Percentiles rank a stretch among this genome's conserved stretches.
Conservation (phyloP, 2,113 vertebrate genomes). For the Heliornis fulica region DNA sequence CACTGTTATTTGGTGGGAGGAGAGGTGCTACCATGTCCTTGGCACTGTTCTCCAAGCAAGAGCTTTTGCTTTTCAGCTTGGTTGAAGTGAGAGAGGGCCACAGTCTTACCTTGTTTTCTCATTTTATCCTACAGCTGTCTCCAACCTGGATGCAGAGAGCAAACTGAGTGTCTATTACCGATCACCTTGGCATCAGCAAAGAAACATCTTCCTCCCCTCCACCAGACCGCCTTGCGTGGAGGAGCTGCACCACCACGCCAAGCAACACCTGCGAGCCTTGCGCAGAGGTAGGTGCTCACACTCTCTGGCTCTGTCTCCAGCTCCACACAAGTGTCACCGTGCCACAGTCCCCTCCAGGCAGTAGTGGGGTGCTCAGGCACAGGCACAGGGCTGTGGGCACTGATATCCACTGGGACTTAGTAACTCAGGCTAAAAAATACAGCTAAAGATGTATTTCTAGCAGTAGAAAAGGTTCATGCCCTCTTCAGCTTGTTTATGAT, state of each 20-base stretch:
- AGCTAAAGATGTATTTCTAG: background rate
- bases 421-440: background rate
- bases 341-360: background rate
- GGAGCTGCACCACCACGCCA: conserved; percentile 88
- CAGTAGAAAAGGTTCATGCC: background rate
- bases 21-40: background rate
- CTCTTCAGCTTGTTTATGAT: background rate
- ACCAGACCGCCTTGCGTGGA: conserved; percentile 88
- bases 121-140: conserved; percentile 82
- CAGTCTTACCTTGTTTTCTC: background rate
- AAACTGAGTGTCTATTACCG: conserved; percentile 88
- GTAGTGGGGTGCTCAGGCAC: background rate
- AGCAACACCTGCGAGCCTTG: conserved; percentile 82
- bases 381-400: background rate
- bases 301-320: accelerated
- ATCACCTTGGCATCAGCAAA: conserved; percentile 89
- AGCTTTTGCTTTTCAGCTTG: background rate
- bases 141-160: conserved; percentile 92
- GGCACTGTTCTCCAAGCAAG: background rate
- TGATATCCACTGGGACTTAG: background rate
- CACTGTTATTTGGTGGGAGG: background rate
- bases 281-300: conserved; percentile 78
- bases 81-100: background rate
- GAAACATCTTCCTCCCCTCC: conserved; percentile 86
- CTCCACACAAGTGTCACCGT: accelerated